Evolutionary conservation across 2,113 vertebrate genomes (phyloP), one percentile per base, ranked within the genome.

Genomic region (Phoenicopterus ruber): DNA sequence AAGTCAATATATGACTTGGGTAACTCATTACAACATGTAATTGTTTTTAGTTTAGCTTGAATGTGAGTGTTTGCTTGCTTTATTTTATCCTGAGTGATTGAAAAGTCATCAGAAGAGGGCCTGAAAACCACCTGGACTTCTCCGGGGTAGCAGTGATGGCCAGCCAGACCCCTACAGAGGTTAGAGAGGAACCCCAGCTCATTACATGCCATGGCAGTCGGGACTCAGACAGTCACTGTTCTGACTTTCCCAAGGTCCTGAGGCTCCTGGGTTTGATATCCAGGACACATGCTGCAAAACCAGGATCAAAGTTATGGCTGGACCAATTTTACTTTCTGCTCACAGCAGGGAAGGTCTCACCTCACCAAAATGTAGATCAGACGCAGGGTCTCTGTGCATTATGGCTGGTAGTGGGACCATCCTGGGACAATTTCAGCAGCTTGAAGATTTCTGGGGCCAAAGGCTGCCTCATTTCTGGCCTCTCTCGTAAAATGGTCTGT

Each of bases 101-200:
- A 52, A 66, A 87, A 82, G 31, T 66, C 14, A 19, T 32, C 31
- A 57, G 34, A 62, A 88, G 46, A 87, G 3, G 11, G 24, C 5
- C 2, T 81, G 55, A 62, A 82, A 87, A 24, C 20, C 42, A 46
- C 9, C 6, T 19, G 6, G 20, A 47, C 50, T 77, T 81, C 32
- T 65, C 0, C 2, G 2, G 8, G 17, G 0, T 16, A 82, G 7
- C 11, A 10, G 5, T 34, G 3, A 57, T 47, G 20, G 38, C 69
- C 34, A 70, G 10, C 6, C 34, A 84, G 29, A 55, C 17, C 14
- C 11, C 47, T 32, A 15, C 10, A 50, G 17, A 76, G 11, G 11
- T 71, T 58, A 13, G 8, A 46, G 38, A 50, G 31, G 29, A 70
- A 21, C 2, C 3, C 4, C 31, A 74, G 18, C 10, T 54, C 34